A percentile compares a stretch with the other conserved stretches of the same genome.
phyloP scores from a whole-genome alignment of 2,113 vertebrate genomes.

The Psittacus erithacus region DNA sequence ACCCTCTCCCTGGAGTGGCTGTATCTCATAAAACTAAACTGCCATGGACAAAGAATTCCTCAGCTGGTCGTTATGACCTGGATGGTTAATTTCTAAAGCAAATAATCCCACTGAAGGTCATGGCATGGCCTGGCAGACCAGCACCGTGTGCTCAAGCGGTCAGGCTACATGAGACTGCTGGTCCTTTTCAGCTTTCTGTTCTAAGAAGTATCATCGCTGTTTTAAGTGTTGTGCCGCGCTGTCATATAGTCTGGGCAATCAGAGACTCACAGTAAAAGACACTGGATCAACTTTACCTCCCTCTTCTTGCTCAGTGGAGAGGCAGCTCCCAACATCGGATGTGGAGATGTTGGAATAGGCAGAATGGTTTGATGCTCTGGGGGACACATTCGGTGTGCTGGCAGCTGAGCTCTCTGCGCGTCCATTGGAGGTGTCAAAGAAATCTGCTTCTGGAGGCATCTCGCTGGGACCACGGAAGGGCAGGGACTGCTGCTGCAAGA shows the following conservation, averaged over 20 bases:
- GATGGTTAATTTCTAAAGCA: neutral
- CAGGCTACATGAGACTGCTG: neutral
- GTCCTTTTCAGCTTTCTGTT: neutral
- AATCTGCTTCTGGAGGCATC: slow-evolving; percentile 76
- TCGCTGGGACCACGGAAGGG: slow-evolving; percentile 80
- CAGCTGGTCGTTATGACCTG: neutral
- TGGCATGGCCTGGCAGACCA: fast-evolving
- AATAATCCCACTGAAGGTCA: neutral
- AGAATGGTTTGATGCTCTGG: slow-evolving; percentile 88
- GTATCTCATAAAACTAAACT: neutral
- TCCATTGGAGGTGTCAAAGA: slow-evolving; percentile 75
- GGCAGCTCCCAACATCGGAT: slow-evolving; percentile 79
- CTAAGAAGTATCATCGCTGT: neutral
- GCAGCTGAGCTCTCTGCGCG: slow-evolving; percentile 86
- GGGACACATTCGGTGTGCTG: slow-evolving; percentile 91
- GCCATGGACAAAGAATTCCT: neutral
- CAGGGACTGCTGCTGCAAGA: slow-evolving; percentile 88
- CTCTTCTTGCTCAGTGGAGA: slow-evolving; percentile 87
- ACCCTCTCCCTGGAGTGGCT: neutral
- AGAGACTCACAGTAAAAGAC: neutral
- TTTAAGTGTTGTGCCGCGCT: neutral
- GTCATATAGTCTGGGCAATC: neutral
- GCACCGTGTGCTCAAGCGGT: neutral
- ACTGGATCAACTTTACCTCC: slow-evolving; percentile 71
- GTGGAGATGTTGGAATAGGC: slow-evolving; percentile 84